phyloP scores from a whole-genome alignment of 2,888 invertebrate genomes.

The Pseudococcus viburni region DNA sequence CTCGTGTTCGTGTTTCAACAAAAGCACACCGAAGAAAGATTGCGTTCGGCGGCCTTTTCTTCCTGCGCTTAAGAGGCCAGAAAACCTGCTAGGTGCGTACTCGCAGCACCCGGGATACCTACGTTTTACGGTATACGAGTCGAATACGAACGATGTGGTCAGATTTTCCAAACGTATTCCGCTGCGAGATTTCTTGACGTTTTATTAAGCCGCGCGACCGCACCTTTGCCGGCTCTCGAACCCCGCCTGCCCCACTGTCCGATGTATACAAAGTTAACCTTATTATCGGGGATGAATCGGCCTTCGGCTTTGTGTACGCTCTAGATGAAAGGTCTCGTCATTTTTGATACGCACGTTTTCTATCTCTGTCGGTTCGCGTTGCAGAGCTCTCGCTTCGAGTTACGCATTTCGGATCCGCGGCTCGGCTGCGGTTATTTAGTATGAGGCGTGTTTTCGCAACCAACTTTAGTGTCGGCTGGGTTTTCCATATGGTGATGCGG shows the following conservation, averaged over 20 bases:
- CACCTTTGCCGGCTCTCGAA: neutral
- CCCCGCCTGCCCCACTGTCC: neutral
- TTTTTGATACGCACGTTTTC: slow-evolving; percentile 39
- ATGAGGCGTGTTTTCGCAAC: neutral
- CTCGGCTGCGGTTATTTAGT: no score
- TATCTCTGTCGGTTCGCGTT: neutral
- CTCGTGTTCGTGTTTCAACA: neutral
- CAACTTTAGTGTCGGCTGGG: no score
- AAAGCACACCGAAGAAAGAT: neutral
- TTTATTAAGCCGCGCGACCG: slow-evolving; percentile 31
- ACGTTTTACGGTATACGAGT: neutral
- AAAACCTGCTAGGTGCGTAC: neutral
- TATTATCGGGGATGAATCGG: slow-evolving; percentile 31
- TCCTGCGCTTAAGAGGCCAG: neutral
- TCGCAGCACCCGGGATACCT: neutral
- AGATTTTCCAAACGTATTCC: slow-evolving; percentile 36
- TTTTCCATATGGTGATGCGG: neutral
- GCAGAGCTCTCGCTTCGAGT: neutral
- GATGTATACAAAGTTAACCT: slow-evolving; percentile 4
- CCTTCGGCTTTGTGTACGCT: slow-evolving; percentile 6
- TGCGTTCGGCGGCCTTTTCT: neutral
- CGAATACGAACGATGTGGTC: slow-evolving; percentile 24
- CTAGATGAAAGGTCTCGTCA: slow-evolving; percentile 1
- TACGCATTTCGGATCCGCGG: neutral
- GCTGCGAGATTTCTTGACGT: slow-evolving; percentile 33